A percentile compares a stretch with the other conserved stretches of the same genome.
Evolutionary conservation across 30 jellyfish, hydroid and myxozoan species (phyloP).

Genomic region (Aurelia aurita): DNA sequence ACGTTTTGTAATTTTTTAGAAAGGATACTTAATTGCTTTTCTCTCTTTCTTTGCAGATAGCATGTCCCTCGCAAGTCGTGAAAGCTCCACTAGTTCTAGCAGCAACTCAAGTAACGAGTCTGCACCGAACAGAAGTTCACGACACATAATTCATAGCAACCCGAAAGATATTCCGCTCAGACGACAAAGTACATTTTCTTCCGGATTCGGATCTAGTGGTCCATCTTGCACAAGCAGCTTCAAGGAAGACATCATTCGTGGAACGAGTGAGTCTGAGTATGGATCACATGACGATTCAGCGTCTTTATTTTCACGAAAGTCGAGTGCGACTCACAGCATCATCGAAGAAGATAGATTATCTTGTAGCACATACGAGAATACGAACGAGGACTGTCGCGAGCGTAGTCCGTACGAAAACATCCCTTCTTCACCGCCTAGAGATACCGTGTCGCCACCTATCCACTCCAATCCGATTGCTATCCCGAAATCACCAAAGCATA

Average conservation of each 20-base stretch:
- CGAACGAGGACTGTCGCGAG: neutral
- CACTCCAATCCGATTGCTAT: constrained; percentile 59
- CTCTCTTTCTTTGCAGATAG: constrained; percentile 18
- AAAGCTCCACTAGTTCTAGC: constrained; percentile 71
- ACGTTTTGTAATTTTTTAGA: too few relatives aligned
- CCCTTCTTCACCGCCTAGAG: neutral
- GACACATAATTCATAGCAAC: constrained; percentile 20
- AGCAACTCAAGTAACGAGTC: constrained; percentile 64
- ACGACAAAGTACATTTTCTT: constrained; percentile 65
- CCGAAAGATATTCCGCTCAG: constrained; percentile 57
- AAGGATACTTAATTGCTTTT: neutral
- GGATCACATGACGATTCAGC: constrained; percentile 53
- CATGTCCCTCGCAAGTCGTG: constrained; percentile 61
- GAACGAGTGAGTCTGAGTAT: constrained; percentile 42
- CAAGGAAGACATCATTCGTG: constrained; percentile 53
- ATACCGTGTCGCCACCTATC: neutral
- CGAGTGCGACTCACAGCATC: constrained; percentile 10
- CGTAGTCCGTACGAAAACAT: constrained; percentile 21
- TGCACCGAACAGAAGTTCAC: constrained; percentile 4
- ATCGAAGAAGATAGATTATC: constrained; percentile 34
- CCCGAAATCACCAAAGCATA: constrained; percentile 29
- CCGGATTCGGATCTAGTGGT: constrained; percentile 70
- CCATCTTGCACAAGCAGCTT: constrained; percentile 63
- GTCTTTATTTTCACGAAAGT: constrained; percentile 12
- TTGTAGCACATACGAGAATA: constrained; percentile 46